Conservation (phyloP, 2,888 invertebrate species). For the Carabus problematicus region DNA sequence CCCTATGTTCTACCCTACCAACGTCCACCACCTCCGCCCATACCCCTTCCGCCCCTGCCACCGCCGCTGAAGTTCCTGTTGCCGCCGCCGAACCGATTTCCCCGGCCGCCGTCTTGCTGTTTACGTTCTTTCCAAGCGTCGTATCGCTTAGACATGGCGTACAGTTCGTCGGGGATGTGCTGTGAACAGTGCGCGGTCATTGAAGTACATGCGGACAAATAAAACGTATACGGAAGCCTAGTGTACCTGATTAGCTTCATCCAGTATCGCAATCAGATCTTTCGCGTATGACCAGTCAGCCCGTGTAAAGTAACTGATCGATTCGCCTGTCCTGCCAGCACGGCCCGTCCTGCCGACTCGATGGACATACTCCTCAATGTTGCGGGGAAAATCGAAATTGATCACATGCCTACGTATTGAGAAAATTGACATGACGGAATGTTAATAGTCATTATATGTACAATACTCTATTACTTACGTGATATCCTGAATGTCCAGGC, state of each 20-base stretch:
- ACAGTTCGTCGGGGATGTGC: slow-evolving; percentile 78
- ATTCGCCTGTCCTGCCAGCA: slow-evolving; percentile 84
- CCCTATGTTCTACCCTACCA: too few relatives aligned
- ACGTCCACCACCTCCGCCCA: too few relatives aligned
- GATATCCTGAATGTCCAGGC: slow-evolving; percentile 89
- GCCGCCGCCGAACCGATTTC: slow-evolving; percentile 52
- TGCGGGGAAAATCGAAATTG: slow-evolving; percentile 92
- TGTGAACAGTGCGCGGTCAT: slow-evolving; percentile 52
- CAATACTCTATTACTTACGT: slow-evolving; percentile 63
- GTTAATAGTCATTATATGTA: too few relatives aligned
- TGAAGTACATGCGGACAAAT: not conserved
- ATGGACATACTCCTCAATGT: slow-evolving; percentile 96
- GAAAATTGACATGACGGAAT: slow-evolving; percentile 26
- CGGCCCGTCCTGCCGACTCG: slow-evolving; percentile 95
- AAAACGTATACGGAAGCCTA: not conserved
- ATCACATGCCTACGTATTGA: slow-evolving; percentile 74
- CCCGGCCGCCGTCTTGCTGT: slow-evolving; percentile 63
- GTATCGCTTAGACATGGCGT: slow-evolving; percentile 78
- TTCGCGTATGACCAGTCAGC: slow-evolving; percentile 83
- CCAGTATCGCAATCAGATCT: slow-evolving; percentile 83
- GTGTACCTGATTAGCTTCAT: slow-evolving; percentile 78
- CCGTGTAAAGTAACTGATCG: slow-evolving; percentile 82
- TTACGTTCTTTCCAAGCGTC: slow-evolving; percentile 71
- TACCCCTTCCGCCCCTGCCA: too few relatives aligned
- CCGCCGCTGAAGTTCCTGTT: not conserved